These are phyloP conservation scores for Pegoplata infirma DNA, from an alignment of 2,888 invertebrate genomes.

Conservation along the genomic window DNA sequence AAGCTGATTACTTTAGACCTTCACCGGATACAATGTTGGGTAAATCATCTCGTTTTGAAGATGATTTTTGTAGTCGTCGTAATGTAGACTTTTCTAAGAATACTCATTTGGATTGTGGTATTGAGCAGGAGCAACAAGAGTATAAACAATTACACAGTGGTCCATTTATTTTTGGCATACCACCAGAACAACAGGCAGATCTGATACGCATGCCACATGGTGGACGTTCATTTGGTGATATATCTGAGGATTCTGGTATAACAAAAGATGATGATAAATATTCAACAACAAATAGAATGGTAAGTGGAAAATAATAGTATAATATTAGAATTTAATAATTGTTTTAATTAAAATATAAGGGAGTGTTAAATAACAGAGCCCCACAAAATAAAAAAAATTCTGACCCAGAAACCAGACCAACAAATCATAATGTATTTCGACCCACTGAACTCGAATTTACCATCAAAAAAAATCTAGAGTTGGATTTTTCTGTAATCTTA, in stretches of 20 bases:
- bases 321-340: too few species aligned
- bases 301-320: constrained; percentile 47
- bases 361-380: too few species aligned
- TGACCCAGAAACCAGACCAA: too few species aligned
- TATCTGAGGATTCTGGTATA: constrained; percentile 54
- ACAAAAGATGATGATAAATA: constrained; percentile 65
- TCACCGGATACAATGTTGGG: constrained; percentile 53
- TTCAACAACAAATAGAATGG: constrained; percentile 64
- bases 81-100: constrained; percentile 67
- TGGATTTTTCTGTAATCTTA: too few species aligned
- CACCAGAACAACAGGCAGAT: constrained; percentile 72
- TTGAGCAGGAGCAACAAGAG: constrained; percentile 1
- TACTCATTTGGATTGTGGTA: constrained; percentile 20
- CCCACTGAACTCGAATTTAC: too few species aligned
- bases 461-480: too few species aligned
- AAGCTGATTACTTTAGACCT: constrained; percentile 46
- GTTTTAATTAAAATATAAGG: too few species aligned
- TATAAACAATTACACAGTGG: constrained; percentile 71
- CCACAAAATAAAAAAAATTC: too few species aligned
- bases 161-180: constrained; percentile 82
- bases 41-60: constrained; percentile 74
- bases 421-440: too few species aligned
- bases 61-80: constrained; percentile 74
- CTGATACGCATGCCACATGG: constrained; percentile 64
- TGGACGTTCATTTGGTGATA: constrained; percentile 66